These are phyloP conservation scores for Chloebia gouldiae DNA, from an alignment of 2,113 vertebrate genomes.

Conservation along the genomic window DNA sequence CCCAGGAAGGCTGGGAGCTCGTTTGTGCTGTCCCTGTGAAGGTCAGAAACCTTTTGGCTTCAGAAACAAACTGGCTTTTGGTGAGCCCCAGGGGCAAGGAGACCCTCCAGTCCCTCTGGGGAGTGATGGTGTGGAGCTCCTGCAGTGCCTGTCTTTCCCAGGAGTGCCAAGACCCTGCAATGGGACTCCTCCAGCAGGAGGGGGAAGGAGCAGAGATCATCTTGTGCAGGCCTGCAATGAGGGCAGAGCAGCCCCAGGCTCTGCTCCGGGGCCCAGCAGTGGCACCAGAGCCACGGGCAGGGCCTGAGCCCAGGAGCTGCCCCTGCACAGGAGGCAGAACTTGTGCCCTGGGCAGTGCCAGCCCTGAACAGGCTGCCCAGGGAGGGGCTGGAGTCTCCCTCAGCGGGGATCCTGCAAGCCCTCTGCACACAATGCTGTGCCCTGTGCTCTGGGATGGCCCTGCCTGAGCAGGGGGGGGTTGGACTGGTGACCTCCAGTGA, in stretches of 20 bases:
- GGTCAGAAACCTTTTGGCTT: neutral
- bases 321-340: neutral
- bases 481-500: neutral
- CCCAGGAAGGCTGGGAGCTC: neutral
- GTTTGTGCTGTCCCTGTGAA: neutral
- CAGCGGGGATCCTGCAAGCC: neutral
- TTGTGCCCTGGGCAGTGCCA: neutral
- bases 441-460: neutral
- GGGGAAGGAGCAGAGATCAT: neutral
- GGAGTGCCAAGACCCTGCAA: neutral
- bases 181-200: neutral
- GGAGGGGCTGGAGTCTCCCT: neutral
- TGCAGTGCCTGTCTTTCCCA: neutral
- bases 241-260: neutral
- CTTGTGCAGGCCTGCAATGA: neutral
- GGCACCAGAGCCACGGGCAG: neutral
- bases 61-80: neutral
- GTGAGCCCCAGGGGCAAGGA: neutral
- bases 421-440: neutral
- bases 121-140: fast-evolving
- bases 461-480: too few species aligned
- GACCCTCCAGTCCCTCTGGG: neutral
- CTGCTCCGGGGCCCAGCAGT: neutral
- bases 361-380: neutral
- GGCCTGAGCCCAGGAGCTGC: neutral